Evolutionary conservation across 2,888 invertebrate species (phyloP), one percentile per base, ranked within the genome.

Genomic region (Agrochola macilenta): DNA sequence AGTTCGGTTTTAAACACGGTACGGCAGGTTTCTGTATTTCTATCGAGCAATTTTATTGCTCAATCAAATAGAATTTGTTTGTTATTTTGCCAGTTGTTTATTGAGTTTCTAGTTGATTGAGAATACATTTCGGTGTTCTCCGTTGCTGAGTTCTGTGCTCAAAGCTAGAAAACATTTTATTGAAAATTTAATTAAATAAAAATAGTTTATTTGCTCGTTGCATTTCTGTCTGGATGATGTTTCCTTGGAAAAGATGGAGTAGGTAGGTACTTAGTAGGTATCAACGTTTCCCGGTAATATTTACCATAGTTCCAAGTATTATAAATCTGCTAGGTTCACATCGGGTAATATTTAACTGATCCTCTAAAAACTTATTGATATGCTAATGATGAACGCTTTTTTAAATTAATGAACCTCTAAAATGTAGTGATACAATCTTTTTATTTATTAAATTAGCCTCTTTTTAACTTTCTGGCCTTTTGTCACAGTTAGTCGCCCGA

Each of bases 31-130:
- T 57, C 65, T 30, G 52, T 75, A 35, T 72, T 72, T 66, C 43
- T 68, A 64, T 66, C 12, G 46, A 69, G 66, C 30, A 57, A 43
- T 75, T 61, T 73, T 52, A 81, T 81, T 77, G 60, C 68, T 78
- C 66, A 84, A 81, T 81, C 64, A 75, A 81, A 74, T 63, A 80
- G 1, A 66, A 60, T n/a, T n/a, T 20, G 7, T 63, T 54, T 70
- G 30, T 35, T 63, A 30, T 65, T 74, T 75, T 79, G 20, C 68
- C n/a, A 8, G 35, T 57, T 57, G 63, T 70, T 39, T 57, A 69
- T 72, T 39, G 61, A 63, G 61, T 71, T 76, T 61, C 69, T 54
- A 9, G 35, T 68, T 69, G 20, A 69, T 83, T 69, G 58, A 11
- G 14, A 52, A 35, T 63, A 43, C 12, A 30, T 72, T 79, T 72